These are phyloP conservation scores for Nomia melanderi DNA, from an alignment of 1,140 invertebrate genomes.

Conservation along the genomic window DNA sequence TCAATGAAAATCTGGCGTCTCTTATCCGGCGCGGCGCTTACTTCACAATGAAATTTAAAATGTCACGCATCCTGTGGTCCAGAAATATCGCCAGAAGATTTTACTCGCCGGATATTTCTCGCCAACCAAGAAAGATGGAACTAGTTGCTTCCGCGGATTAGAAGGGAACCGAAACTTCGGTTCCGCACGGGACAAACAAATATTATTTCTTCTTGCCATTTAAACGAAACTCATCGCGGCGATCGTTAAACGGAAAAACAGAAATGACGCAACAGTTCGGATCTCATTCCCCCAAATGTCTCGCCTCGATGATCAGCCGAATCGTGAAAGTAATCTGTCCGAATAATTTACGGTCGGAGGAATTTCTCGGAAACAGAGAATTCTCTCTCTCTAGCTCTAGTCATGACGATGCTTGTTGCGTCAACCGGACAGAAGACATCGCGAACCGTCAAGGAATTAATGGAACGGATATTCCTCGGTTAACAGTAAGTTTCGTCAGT, in stretches of 20 bases:
- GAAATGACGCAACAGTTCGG: not conserved
- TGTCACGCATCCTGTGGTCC: slow-evolving; percentile 22
- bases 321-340: not conserved
- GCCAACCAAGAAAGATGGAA: slow-evolving; percentile 10
- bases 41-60: slow-evolving; percentile 34
- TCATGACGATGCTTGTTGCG: slow-evolving; percentile 20
- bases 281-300: not conserved
- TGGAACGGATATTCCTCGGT: not conserved
- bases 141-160: not conserved
- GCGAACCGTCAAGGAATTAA: not conserved
- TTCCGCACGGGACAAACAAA: not conserved
- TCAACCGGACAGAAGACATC: slow-evolving; percentile 4
- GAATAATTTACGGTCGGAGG: not conserved
- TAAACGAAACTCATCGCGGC: not conserved
- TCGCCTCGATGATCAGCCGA: not conserved
- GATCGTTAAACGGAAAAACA: not conserved
- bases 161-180: not conserved
- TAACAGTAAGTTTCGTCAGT: not conserved
- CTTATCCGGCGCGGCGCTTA: slow-evolving; percentile 26
- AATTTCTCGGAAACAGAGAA: slow-evolving; percentile 1
- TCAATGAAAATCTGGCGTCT: slow-evolving; percentile 49
- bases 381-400: not conserved
- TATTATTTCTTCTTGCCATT: too few relatives aligned
- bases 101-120: slow-evolving; percentile 1
- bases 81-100: not conserved